phyloP scores from a whole-genome alignment of 1,140 invertebrate species.

The Drosophila kohkoa region DNA sequence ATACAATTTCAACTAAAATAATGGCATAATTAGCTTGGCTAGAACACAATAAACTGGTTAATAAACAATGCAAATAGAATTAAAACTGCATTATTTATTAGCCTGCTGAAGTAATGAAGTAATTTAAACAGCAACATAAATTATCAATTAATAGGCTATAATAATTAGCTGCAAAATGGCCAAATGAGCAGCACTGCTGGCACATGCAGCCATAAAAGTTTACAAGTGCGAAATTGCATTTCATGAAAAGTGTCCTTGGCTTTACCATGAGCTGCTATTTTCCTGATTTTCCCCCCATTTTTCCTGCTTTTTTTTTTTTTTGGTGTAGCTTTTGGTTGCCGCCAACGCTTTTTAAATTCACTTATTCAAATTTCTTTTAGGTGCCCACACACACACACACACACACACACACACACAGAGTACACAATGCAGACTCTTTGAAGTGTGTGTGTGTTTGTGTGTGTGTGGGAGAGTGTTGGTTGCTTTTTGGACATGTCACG shows the following conservation, averaged over 20 bases:
- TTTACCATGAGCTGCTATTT: constrained; percentile 62
- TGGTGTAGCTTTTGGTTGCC: constrained; percentile 41
- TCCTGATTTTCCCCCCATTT: constrained; percentile 5
- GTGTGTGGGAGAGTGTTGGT: constrained; percentile 16
- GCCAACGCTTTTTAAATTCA: constrained; percentile 81
- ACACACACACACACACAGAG: constrained; percentile 20
- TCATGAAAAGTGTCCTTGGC: constrained; percentile 81
- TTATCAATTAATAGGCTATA: background rate
- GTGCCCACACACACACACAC: constrained; percentile 33
- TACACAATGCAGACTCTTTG: constrained; percentile 33
- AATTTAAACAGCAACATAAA: background rate
- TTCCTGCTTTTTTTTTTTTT: constrained; percentile 16
- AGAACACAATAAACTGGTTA: no score
- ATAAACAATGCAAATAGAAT: no score
- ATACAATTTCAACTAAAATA: no score
- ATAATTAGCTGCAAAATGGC: constrained; percentile 38
- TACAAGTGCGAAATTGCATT: constrained; percentile 83
- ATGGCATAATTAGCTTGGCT: no score
- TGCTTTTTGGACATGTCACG: constrained; percentile 75
- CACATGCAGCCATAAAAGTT: constrained; percentile 76
- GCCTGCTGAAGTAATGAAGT: background rate
- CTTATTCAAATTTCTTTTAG: constrained; percentile 82
- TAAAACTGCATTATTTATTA: no score
- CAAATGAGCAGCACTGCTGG: constrained; percentile 32
- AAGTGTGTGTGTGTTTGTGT: constrained; percentile 26